These are phyloP conservation scores for Lapara coniferarum DNA, from an alignment of 2,888 invertebrate genomes.

Conservation along the genomic window DNA sequence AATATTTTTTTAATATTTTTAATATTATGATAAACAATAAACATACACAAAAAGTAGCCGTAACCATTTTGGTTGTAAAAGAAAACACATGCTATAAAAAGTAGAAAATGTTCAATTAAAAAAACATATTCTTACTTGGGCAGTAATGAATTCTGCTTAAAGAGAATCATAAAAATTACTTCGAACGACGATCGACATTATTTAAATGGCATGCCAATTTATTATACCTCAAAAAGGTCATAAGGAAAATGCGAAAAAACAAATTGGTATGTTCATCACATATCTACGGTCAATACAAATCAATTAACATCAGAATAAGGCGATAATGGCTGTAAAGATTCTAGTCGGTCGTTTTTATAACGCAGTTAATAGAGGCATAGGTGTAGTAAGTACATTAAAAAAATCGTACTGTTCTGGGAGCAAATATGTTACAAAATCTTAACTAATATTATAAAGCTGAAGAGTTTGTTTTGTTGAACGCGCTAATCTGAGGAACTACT, in stretches of 20 bases:
- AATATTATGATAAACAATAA: too few relatives aligned
- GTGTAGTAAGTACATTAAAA: background rate
- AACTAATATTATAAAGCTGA: too few relatives aligned
- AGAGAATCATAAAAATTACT: background rate
- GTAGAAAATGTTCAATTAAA: too few relatives aligned
- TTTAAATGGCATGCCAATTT: background rate
- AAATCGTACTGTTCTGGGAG: too few relatives aligned
- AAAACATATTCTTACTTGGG: background rate
- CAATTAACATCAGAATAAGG: conserved; percentile 26
- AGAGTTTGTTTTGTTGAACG: too few relatives aligned
- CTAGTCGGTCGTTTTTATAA: conserved; percentile 13
- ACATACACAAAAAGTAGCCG: too few relatives aligned
- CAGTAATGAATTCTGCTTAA: background rate
- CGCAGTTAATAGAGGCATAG: background rate
- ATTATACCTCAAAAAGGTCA: conserved; percentile 19
- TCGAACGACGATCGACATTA: background rate
- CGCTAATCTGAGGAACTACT: too few relatives aligned
- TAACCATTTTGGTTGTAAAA: too few relatives aligned
- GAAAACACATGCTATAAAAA: too few relatives aligned
- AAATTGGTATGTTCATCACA: background rate
- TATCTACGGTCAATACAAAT: conserved; percentile 12
- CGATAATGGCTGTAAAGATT: conserved; percentile 27
- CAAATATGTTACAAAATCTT: too few relatives aligned
- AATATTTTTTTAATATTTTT: too few relatives aligned
- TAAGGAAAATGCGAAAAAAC: conserved; percentile 19